Evolutionary conservation across 2,113 vertebrate genomes (phyloP), one percentile per base, ranked within the genome.

Genomic region (Cygnus buccinator): DNA sequence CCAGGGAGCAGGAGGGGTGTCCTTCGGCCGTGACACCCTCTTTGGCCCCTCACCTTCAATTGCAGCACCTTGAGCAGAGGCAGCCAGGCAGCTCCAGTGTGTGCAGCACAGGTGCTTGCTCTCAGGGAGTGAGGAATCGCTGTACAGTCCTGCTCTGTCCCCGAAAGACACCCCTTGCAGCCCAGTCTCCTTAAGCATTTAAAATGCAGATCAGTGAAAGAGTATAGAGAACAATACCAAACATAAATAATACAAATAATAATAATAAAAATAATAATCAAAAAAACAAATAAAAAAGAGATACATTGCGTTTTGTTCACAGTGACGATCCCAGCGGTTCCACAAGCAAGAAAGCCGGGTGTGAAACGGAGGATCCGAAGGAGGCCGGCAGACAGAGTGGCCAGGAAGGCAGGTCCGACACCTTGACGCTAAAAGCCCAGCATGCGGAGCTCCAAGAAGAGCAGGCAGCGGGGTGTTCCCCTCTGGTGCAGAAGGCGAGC

Each of bases 401-500:
- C 98, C 98, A 98, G 97, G 97, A 97, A 94, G 97, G 97, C 97
- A 97, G 97, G 97, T 97, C 97, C 97, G 97, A 97, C 90, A 94
- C 97, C 97, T 93, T 96, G 98, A 98, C 96, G 98, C 97, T 98
- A 94, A 98, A 97, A 98, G 98, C 97, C 97, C 97, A 96, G 97
- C 97, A 35, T 70, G 83, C 18, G 95, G 96, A 96, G 95, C 93
- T 86, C 66, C 97, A 96, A 72, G 98, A 98, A 97, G 98, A 98
- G 98, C 97, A 95, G 98, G 98, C 98, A 97, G 98, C 98, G 98
- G 98, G 96, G 39, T 98, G 97, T 97, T 98, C 97, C 97, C 90
- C 95, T 44, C 94, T 96, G 97, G 98, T 98, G 95, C 98, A 98
- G 97, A 98, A 98, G 97, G 98, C 99, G 88, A 99, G 99, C 96